phyloP scores from a whole-genome alignment of 2,113 vertebrate genomes.

The Neogale vison region DNA sequence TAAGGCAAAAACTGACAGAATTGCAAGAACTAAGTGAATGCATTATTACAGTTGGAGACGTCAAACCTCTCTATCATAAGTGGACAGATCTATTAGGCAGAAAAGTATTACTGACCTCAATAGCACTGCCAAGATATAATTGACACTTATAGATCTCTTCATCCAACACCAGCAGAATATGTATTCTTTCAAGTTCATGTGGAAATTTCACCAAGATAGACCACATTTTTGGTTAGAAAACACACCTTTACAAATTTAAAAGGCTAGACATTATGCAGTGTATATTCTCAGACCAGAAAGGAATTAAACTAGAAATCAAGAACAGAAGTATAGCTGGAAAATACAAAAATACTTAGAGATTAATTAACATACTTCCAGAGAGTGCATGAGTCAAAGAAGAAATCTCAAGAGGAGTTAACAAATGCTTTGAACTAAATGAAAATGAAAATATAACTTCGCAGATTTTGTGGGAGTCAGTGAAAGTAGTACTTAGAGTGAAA shows the following conservation, averaged over 20 bases:
- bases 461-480: background rate
- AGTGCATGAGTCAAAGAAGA: too few species aligned
- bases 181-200: background rate
- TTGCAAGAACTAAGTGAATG: background rate
- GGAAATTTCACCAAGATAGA: background rate
- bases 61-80: background rate
- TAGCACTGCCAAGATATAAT: background rate
- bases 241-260: too few species aligned
- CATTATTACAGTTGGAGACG: background rate
- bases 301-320: too few species aligned
- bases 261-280: too few species aligned
- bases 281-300: too few species aligned
- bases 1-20: too few species aligned
- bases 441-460: background rate
- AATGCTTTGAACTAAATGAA: too few species aligned
- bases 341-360: too few species aligned
- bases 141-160: background rate
- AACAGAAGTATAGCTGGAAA: too few species aligned
- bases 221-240: too few species aligned
- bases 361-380: too few species aligned
- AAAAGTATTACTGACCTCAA: background rate
- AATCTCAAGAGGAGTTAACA: too few species aligned
- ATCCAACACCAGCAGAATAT: background rate
- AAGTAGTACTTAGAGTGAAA: background rate
- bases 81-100: background rate